A percentile compares a stretch with the other conserved stretches of the same genome.
Evolutionary conservation across 2,113 vertebrate genomes (phyloP).

Genomic region (Paramisgurnus dabryanus): DNA sequence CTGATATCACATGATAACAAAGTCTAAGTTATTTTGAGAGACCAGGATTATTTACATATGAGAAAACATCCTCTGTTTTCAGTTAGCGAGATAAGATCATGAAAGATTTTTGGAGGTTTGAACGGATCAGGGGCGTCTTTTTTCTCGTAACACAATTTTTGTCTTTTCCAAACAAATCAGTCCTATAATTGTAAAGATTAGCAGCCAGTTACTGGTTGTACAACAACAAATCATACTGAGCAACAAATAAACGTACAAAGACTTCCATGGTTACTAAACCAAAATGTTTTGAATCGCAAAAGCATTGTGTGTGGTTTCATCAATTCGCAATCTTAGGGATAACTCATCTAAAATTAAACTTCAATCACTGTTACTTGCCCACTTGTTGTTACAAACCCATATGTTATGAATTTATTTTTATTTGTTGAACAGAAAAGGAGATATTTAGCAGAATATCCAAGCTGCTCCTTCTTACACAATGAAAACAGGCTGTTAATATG

Average conservation of each 20-base stretch:
- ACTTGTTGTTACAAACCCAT: not conserved
- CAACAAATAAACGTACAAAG: not conserved
- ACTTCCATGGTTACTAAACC: not conserved
- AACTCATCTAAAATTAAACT: too few species aligned
- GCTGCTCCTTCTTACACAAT: too few species aligned
- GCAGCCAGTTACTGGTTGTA: not conserved
- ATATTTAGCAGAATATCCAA: too few species aligned
- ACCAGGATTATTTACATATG: not conserved
- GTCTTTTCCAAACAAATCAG: slow-evolving; percentile 8
- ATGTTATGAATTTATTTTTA: too few species aligned
- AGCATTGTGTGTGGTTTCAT: not conserved
- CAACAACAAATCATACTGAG: not conserved
- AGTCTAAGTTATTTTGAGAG: not conserved
- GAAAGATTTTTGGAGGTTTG: not conserved
- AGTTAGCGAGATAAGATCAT: not conserved
- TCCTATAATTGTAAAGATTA: slow-evolving; percentile 9
- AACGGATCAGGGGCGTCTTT: not conserved
- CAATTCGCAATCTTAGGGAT: not conserved
- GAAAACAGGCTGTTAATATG: too few species aligned
- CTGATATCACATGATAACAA: slow-evolving; percentile 23
- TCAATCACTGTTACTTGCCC: not conserved
- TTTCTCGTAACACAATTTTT: slow-evolving; percentile 4
- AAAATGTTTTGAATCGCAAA: slow-evolving; percentile 10
- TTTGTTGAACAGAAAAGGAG: too few species aligned
- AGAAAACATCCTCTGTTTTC: slow-evolving; percentile 7